Evolutionary conservation across 2,888 invertebrate genomes (phyloP).

Genomic region (Periphyllus acericola): DNA sequence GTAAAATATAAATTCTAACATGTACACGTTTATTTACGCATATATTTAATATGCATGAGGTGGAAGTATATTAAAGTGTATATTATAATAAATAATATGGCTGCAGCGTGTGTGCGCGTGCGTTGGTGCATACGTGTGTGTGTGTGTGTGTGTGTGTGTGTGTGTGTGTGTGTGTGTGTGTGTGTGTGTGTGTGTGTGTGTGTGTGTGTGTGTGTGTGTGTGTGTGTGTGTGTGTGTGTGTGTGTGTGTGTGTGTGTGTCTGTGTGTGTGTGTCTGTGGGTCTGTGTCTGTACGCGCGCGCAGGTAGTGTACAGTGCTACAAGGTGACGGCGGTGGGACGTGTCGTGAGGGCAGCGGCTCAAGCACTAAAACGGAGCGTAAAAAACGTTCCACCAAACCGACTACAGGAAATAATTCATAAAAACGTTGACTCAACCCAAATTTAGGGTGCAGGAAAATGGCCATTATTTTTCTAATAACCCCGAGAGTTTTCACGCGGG

Average conservation of each 20-base stretch:
- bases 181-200: not conserved
- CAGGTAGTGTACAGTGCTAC: not conserved
- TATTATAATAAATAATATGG: constrained; percentile 17
- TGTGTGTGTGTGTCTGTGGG: too few species aligned
- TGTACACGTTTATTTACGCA: not conserved
- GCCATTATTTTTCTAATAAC: constrained; percentile 17
- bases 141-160: too few species aligned
- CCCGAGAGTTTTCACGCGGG: not conserved
- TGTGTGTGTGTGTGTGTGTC: not conserved
- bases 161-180: not conserved
- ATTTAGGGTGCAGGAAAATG: constrained; percentile 2
- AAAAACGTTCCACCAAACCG: constrained; percentile 14
- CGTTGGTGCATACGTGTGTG: not conserved
- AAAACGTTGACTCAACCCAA: constrained; percentile 36
- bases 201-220: too few species aligned
- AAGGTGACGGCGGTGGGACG: not conserved
- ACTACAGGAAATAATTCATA: constrained; percentile 52
- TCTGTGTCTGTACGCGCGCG: too few species aligned
- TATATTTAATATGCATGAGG: too few species aligned
- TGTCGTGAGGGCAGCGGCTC: too few species aligned
- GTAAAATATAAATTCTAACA: too few species aligned
- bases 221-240: not conserved
- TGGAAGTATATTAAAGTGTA: constrained; percentile 17
- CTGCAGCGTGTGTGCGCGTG: not conserved
- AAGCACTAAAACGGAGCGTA: not conserved